These are phyloP conservation scores for Diachasma alloeum DNA, from an alignment of 1,140 invertebrate genomes.

Conservation along the genomic window DNA sequence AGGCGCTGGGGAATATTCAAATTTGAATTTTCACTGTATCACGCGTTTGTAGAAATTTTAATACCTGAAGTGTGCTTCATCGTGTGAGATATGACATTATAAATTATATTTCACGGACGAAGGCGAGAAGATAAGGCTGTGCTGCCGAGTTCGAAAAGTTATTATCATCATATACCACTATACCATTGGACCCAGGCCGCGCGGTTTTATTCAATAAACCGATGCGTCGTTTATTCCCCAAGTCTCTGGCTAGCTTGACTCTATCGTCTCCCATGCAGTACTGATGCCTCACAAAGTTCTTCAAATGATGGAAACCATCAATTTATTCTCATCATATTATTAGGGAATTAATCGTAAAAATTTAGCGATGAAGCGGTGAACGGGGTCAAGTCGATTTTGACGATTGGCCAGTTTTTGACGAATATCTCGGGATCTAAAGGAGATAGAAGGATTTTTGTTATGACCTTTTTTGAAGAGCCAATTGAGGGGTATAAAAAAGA, in stretches of 20 bases:
- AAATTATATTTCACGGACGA: neutral
- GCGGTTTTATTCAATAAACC: slow-evolving; percentile 21
- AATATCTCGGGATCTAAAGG: no score
- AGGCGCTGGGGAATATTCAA: no score
- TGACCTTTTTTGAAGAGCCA: no score
- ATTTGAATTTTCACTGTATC: neutral
- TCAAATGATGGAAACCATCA: neutral
- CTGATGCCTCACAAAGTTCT: neutral
- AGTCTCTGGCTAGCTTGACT: neutral
- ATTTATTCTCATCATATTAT: no score
- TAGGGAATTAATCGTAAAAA: no score
- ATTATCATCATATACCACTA: slow-evolving; percentile 40
- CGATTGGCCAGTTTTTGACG: no score
- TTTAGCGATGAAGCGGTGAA: no score
- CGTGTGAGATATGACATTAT: neutral
- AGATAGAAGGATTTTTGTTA: no score
- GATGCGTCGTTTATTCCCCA: slow-evolving; percentile 6
- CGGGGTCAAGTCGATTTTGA: no score
- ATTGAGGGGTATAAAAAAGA: no score
- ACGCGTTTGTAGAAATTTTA: neutral
- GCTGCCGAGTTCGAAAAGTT: slow-evolving; percentile 41
- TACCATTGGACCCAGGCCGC: slow-evolving; percentile 6
- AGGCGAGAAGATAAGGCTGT: slow-evolving; percentile 34
- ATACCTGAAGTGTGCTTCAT: neutral
- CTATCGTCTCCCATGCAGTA: neutral